Evolutionary conservation across 2,113 vertebrate genomes (phyloP), one percentile per base, ranked within the genome.

Genomic region (Pongo abelii): DNA sequence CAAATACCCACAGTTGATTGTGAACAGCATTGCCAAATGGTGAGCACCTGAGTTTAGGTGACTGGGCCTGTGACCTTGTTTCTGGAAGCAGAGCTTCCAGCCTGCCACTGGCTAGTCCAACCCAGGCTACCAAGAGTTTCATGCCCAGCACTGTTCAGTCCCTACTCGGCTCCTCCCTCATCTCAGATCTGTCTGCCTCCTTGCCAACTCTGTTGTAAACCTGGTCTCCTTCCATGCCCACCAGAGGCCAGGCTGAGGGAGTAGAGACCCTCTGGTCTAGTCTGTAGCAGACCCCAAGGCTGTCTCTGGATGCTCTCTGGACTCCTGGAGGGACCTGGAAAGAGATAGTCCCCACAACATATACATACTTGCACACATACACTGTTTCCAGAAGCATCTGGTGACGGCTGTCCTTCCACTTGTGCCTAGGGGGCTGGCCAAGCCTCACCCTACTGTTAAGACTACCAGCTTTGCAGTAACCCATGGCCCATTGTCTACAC

Each of bases 381-480:
- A 13, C n/a, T 40, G 30, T 89, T 91, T 92, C 57, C 57, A 87
- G 75, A 95, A 97, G 64, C 70, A 81, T 86, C 69, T 94, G 81
- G 52, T 89, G 84, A 72, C 50, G 7, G 67, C 61, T 35, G 50
- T 46, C 94, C 43, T 59, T 84, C 35, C 46, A 43, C 13, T 84
- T 90, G 52, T 43, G 61, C 55, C 52, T 87, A n/a, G 6, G n/a
- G 70, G 10, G 20, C 43, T 78, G 32, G 23, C n/a, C 32, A 94
- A 81, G 16, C 20, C 84, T 77, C 64, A 95, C 48, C 43, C 77
- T 57, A 88, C 55, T 40, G 43, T 89, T 91, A 38, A 91, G 55
- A 84, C 32, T 48, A 59, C 75, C 38, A 79, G 85, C 52, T 83
- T 46, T 48, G 40, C 64, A 88, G 35, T 69, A 79, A 93, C 67